Base-by-base conservation (phyloP, 1,140 invertebrate genomes). In the Mactra quadrangularis region DNA sequence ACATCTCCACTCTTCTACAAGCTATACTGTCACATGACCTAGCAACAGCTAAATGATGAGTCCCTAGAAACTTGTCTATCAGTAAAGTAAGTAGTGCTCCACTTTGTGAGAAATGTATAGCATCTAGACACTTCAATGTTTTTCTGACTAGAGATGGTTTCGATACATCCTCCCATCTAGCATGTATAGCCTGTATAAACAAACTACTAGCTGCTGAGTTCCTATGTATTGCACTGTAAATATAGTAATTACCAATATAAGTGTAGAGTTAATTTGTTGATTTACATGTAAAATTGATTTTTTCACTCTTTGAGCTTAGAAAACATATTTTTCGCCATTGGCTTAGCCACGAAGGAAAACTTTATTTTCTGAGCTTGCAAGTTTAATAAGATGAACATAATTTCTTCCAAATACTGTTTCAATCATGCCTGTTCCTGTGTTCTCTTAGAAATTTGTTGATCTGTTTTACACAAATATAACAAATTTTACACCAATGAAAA, bases 141-240 rank as follows among this genome's bases (percentile, higher is more conserved):
- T 94, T 94, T 79, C 94, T 94, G 0, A 95, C 91, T 70, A 95
- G 94, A 68, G 92, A 94, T 0, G 95, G 94, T 91, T 94, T 57
- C 7, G 82, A 83, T 4, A 94, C 87, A 79, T 93, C 91, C 92
- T 94, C 45, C 94, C 95, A 85, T 93, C 95, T 87, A 4, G 94
- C 90, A 88, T 93, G 92, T 25, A 97, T 94, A 13, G 96, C 95
- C 86, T 96, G 95, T 47, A 97, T 93, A 86, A 97, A 94, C 25
- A 96, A 87, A 25, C 95, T 95, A 85, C 96, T 96, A 0, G 96
- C 95, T 0, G 94, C 94, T 3, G 95, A 90, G 87, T 95, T 96
- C 86, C 95, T 94, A 90, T 96, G 95, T 60, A 96, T 93, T 52
- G 95, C 94, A 76, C 95, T 94, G 66, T 94, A 90, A 82, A 72